phyloP scores from a whole-genome alignment of 2,888 invertebrate genomes.

The Ctena decussata region DNA sequence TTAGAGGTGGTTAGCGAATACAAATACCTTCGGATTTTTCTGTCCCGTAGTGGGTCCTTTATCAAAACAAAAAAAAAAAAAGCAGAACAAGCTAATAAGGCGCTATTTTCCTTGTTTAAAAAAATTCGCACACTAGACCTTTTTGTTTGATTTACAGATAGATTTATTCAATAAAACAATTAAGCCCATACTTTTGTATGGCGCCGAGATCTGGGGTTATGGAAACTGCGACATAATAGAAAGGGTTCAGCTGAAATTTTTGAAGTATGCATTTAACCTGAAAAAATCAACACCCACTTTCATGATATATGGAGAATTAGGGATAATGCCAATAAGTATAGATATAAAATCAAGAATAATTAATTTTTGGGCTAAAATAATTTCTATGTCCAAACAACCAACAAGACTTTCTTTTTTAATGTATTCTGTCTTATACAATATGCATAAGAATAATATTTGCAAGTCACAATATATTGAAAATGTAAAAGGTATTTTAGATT shows the following conservation, averaged over 20 bases:
- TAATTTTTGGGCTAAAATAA: neutral
- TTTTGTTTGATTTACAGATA: neutral
- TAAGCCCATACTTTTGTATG: neutral
- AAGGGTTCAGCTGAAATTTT: neutral
- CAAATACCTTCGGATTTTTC: conserved; percentile 17
- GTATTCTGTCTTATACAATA: neutral
- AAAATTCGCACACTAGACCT: neutral
- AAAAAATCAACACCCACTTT: neutral
- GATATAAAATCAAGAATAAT: neutral
- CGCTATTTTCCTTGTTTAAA: neutral
- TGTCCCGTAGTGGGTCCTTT: conserved; percentile 18
- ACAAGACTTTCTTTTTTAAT: neutral
- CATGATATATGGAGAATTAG: neutral
- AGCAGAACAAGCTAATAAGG: conserved; percentile 21
- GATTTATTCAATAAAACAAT: neutral
- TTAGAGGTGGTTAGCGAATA: conserved; percentile 12
- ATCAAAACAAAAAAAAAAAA: conserved; percentile 3
- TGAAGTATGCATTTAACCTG: neutral
- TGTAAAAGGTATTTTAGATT: neutral
- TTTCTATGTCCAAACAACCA: neutral
- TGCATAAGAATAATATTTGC: neutral
- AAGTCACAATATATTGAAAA: neutral
- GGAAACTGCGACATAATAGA: neutral
- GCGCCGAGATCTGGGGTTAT: neutral
- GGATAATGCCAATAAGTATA: neutral